Percentiles rank a stretch among this genome's conserved stretches.
These are phyloP conservation scores for Lasius fuliginosus DNA, from an alignment of 2,888 invertebrate species.

Conservation along the genomic window DNA sequence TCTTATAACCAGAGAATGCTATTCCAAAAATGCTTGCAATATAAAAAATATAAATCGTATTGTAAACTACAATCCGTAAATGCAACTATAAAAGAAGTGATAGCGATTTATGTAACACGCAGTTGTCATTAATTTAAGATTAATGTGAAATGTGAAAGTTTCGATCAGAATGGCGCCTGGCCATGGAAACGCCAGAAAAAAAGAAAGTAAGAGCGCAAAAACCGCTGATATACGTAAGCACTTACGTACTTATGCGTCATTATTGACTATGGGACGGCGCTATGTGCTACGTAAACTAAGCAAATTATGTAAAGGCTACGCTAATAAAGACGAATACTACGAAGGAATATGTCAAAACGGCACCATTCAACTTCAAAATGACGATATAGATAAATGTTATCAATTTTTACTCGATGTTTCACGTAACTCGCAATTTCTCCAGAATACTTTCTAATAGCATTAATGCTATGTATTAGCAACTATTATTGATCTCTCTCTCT, in stretches of 20 bases:
- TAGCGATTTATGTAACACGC: slow-evolving; percentile 59
- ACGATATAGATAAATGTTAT: slow-evolving; percentile 36
- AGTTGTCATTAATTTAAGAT: slow-evolving; percentile 80
- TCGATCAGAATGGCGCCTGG: slow-evolving; percentile 68
- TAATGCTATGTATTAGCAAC: background rate
- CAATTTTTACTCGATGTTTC: background rate
- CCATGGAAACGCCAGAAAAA: slow-evolving; percentile 71
- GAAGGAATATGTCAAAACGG: slow-evolving; percentile 33
- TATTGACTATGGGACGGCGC: slow-evolving; percentile 38
- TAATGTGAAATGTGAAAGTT: slow-evolving; percentile 83
- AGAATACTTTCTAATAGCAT: slow-evolving; percentile 1
- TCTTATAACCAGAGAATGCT: background rate
- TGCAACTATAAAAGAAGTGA: slow-evolving; percentile 20
- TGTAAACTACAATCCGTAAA: background rate
- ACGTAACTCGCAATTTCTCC: slow-evolving; percentile 18
- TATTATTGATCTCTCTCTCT: background rate
- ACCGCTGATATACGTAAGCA: slow-evolving; percentile 56
- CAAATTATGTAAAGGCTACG: slow-evolving; percentile 44
- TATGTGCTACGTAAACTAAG: slow-evolving; percentile 37
- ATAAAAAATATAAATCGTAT: slow-evolving; percentile 7
- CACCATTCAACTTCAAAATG: slow-evolving; percentile 19
- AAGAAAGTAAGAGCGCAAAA: slow-evolving; percentile 78
- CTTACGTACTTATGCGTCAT: slow-evolving; percentile 44
- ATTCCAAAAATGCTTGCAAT: background rate
- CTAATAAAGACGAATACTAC: background rate